Evolutionary conservation across 2,888 invertebrate species (phyloP).

Genomic region (Itoplectis maculator): DNA sequence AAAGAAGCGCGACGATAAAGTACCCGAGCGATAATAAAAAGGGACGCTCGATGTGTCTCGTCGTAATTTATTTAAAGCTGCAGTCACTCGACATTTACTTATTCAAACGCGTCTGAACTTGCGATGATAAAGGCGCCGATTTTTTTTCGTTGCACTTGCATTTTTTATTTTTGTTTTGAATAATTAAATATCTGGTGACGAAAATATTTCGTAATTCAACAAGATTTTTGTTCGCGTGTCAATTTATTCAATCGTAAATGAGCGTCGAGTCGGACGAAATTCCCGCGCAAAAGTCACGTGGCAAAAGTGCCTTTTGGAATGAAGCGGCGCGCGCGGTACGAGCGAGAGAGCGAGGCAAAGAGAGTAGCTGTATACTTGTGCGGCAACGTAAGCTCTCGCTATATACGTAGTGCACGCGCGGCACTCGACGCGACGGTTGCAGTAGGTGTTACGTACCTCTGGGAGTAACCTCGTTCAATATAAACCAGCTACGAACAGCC

Average conservation of each 20-base stretch:
- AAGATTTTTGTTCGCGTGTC: too few species aligned
- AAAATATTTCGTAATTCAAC: too few species aligned
- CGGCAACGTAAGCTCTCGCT: slow-evolving; percentile 27
- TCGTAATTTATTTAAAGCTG: neutral
- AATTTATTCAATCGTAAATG: neutral
- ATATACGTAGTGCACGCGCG: slow-evolving; percentile 50
- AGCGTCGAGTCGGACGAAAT: too few species aligned
- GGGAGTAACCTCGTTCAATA: slow-evolving; percentile 84
- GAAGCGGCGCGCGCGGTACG: slow-evolving; percentile 61
- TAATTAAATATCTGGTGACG: too few species aligned
- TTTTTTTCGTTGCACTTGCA: too few species aligned
- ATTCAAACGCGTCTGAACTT: too few species aligned
- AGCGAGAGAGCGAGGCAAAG: slow-evolving; percentile 52
- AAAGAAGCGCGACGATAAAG: slow-evolving; percentile 67
- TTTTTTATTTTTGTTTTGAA: too few species aligned
- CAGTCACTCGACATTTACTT: neutral
- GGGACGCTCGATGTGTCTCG: neutral
- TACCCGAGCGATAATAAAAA: slow-evolving; percentile 42
- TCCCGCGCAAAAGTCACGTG: slow-evolving; percentile 83
- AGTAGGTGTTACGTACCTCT: slow-evolving; percentile 84
- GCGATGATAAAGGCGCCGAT: too few species aligned
- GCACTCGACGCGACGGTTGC: slow-evolving; percentile 72
- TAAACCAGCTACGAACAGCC: slow-evolving; percentile 84
- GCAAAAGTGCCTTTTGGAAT: slow-evolving; percentile 54
- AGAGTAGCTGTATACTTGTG: slow-evolving; percentile 51